Percentiles rank a stretch among this genome's conserved stretches.
phyloP scores from a whole-genome alignment of 2,888 invertebrate species.

The Tanaodytes sp. region DNA sequence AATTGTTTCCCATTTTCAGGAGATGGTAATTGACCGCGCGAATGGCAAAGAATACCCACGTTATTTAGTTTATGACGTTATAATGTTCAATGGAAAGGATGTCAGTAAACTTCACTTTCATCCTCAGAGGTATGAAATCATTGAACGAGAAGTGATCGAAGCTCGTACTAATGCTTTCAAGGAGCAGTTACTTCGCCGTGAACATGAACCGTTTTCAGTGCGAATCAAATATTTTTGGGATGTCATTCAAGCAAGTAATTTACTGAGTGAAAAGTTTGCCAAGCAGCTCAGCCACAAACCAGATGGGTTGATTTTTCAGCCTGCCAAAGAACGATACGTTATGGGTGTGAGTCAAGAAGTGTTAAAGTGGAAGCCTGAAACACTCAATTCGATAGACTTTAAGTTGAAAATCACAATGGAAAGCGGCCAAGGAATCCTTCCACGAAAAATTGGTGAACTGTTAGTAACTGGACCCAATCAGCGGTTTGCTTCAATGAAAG shows the following conservation, averaged over 20 bases:
- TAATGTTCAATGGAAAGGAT: slow-evolving; percentile 85
- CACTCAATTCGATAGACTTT: slow-evolving; percentile 97
- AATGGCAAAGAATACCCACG: slow-evolving; percentile 84
- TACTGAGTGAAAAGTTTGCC: slow-evolving; percentile 89
- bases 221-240: slow-evolving; percentile 94
- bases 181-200: slow-evolving; percentile 82
- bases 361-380: slow-evolving; percentile 97
- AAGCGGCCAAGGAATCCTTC: slow-evolving; percentile 80
- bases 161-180: slow-evolving; percentile 83
- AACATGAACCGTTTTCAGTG: slow-evolving; percentile 91
- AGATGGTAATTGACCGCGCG: slow-evolving; percentile 95
- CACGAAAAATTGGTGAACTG: slow-evolving; percentile 81
- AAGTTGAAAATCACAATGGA: slow-evolving; percentile 85
- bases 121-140: slow-evolving; percentile 83
- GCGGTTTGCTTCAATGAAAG: slow-evolving; percentile 84
- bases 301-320: slow-evolving; percentile 98
- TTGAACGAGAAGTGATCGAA: slow-evolving; percentile 82
- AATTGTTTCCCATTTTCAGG: too few species aligned
- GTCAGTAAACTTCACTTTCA: slow-evolving; percentile 85
- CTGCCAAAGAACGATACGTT: slow-evolving; percentile 87
- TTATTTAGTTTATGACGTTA: slow-evolving; percentile 95
- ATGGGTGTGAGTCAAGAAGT: slow-evolving; percentile 88
- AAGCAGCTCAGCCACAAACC: slow-evolving; percentile 92
- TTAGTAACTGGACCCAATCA: slow-evolving; percentile 82
- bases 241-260: slow-evolving; percentile 79